Evolutionary conservation across 2,888 invertebrate species (phyloP).

Genomic region (Siphlonurus alternatus): DNA sequence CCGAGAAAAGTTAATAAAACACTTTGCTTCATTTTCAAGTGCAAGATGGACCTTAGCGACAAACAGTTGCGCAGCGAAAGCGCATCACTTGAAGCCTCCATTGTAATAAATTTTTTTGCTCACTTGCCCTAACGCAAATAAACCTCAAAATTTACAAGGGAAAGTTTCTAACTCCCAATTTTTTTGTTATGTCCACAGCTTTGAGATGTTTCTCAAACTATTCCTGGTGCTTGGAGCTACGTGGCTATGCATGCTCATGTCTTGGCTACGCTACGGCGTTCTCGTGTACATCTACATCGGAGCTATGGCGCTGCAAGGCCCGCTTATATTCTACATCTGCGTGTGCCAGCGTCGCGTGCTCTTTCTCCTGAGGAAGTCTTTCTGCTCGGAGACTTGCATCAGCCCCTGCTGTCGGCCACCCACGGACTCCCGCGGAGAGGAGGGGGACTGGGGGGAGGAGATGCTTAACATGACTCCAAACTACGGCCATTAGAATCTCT

Average conservation of each 20-base stretch:
- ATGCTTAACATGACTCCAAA: constrained; percentile 81
- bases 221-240: constrained; percentile 55
- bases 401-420: constrained; percentile 32
- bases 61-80: no score
- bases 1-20: no score
- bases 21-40: no score
- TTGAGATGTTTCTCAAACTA: constrained; percentile 59
- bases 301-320: constrained; percentile 57
- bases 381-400: constrained; percentile 44
- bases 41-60: no score
- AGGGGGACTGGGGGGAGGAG: constrained; percentile 85
- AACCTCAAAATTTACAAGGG: no score
- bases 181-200: no score
- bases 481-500: no score
- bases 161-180: no score
- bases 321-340: constrained; percentile 58
- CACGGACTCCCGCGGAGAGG: constrained; percentile 40
- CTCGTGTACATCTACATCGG: constrained; percentile 57
- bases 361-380: constrained; percentile 59
- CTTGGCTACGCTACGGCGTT: constrained; percentile 55
- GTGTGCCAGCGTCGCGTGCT: constrained; percentile 64
- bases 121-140: no score
- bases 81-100: no score
- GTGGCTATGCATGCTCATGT: constrained; percentile 61
- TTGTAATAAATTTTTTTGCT: no score